Evolutionary conservation across 2,113 vertebrate species (phyloP), one percentile per base, ranked within the genome.

Genomic region (Hippolais icterina): DNA sequence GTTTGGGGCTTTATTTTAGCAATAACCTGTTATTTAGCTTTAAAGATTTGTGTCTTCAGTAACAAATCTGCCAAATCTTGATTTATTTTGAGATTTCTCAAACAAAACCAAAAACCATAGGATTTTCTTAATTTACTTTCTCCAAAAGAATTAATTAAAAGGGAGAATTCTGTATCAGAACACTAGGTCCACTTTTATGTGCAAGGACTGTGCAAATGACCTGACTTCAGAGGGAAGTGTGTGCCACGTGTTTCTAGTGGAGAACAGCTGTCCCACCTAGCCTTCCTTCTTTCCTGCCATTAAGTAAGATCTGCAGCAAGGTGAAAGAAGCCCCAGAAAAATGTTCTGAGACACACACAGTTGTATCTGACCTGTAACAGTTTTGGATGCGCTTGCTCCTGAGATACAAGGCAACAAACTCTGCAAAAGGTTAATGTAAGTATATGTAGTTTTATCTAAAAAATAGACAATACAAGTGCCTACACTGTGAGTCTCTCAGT

Each of bases 301-400:
- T 65, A n/a, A 46, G 5, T 22, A 65, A 23, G 19, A 41, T 31
- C 23, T 66, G 41, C 23, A 35, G 41, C 10, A 27, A 42, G 18
- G 24, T 35, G 49, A 63, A 57, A 78, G 65, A 77, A 87, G 31
- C 42, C 47, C 27, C 54, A 53, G 25, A 37, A 42, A 63, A 63
- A 63, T 21, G 21, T 83, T 46, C 9, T 18, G 21, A 72, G 23
- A 33, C 18, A 5, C 27, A 24, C 10, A n/a, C 0, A 0, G 15
- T 13, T 56, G 22, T 37, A 65, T 21, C 31, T 78, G 54, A 69
- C 21, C 53, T 22, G 23, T 29, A 56, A 72, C 4, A 49, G 41
- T 64, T 83, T 22, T 70, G 56, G 77, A 52, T 35, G 28, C 74
- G 41, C 39, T 39, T 31, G 35, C n/a, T n/a, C 41, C 46, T 76